Evolutionary conservation across 2,888 invertebrate species (phyloP), one percentile per base, ranked within the genome.

Genomic region (Sussaba pulchella): DNA sequence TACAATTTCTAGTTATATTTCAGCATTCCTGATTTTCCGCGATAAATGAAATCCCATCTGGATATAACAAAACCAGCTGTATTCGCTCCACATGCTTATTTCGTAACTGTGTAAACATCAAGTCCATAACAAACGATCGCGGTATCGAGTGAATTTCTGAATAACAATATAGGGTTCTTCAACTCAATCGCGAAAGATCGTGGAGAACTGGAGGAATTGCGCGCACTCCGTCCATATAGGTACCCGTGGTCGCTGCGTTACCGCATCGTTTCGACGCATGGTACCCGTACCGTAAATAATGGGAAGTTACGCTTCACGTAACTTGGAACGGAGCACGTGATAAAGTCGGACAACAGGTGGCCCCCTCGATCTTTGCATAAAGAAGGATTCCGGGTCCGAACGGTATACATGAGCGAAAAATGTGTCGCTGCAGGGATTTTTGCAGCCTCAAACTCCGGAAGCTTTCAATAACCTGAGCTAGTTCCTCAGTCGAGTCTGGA

Each of bases 241-340:
- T n/a, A 39, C 0, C 8, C 21, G 31, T 31, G 45, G 50, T 41
- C n/a, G n/a, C n/a, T 47, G 69, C 73, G 73, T 81, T 77, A 70
- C 81, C 73, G 72, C 77, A 77, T 81, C 73, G 75, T 54, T 75
- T 76, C 71, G 61, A 67, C 73, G 59, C 70, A 26, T 21, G 21
- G 61, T 41, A 57, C 57, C 50, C 54, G 43, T 12, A n/a, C 39
- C 63, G 54, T 73, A 73, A 79, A 80, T 80, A 73, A 77, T 80
- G 73, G 69, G 73, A 79, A 76, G 82, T 72, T 80, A 82, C 75
- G 80, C 52, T 79, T 73, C 64, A 76, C 50, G 50, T 79, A 79
- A 73, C 76, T 64, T 57, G 59, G 75, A 80, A 73, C 50, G 39
- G 39, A 70, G 80, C 82, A 79, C 75, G 82, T 79, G 82, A 72